phyloP scores from a whole-genome alignment of 2,113 vertebrate genomes.

The Microcebus lehilahytsara region DNA sequence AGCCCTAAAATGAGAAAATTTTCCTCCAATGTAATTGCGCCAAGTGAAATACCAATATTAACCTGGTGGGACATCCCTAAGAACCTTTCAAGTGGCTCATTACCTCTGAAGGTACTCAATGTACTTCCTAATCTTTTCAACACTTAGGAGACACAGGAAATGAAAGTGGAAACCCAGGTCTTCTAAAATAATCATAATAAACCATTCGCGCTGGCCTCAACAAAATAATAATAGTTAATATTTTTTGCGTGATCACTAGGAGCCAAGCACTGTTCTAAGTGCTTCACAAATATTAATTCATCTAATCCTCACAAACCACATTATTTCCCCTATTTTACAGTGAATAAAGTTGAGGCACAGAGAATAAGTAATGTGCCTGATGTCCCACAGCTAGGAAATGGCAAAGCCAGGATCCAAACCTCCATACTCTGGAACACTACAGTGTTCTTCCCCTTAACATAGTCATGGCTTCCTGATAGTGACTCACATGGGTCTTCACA shows the following conservation, averaged over 20 bases:
- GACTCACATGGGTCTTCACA: background rate
- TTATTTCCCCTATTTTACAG: background rate
- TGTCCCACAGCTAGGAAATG: background rate
- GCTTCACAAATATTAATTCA: background rate
- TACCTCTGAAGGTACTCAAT: background rate
- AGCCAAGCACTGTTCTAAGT: background rate
- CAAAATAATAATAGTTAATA: background rate
- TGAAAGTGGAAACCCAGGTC: background rate
- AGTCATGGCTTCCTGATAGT: background rate
- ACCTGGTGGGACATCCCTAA: background rate
- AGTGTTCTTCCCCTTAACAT: background rate
- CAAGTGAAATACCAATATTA: constrained; percentile 10
- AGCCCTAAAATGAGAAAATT: constrained; percentile 1
- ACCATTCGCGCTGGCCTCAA: background rate
- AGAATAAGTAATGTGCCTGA: background rate
- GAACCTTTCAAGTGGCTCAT: constrained; percentile 39
- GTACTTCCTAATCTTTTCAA: background rate
- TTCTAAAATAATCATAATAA: background rate
- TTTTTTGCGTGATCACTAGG: background rate
- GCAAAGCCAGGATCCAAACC: background rate
- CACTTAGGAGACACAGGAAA: background rate
- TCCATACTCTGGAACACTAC: background rate
- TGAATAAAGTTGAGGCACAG: background rate
- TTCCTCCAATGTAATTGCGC: background rate
- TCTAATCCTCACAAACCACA: background rate